A percentile compares a stretch with the other conserved stretches of the same genome.
Evolutionary conservation across 2,113 vertebrate genomes (phyloP).

Genomic region (Bostrychus sinensis): DNA sequence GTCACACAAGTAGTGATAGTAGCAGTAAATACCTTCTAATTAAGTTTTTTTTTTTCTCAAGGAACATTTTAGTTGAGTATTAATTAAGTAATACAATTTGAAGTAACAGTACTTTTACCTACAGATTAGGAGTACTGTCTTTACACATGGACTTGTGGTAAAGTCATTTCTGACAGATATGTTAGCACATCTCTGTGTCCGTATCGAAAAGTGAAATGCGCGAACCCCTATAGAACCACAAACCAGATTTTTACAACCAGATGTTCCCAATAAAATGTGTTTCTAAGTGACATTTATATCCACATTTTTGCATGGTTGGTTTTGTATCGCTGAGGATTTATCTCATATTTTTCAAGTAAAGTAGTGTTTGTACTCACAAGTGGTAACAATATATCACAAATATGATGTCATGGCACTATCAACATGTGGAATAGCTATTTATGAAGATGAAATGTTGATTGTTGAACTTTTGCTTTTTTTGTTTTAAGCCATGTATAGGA

Average conservation of each 20-base stretch:
- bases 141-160: not conserved
- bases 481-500: too few species aligned
- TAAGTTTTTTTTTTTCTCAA: too few species aligned
- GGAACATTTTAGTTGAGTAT: too few species aligned
- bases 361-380: not conserved
- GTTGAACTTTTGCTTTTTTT: not conserved
- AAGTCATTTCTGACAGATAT: not conserved
- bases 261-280: conserved; percentile 3
- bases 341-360: not conserved
- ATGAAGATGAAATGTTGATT: not conserved
- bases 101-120: not conserved
- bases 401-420: not conserved
- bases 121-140: too few species aligned
- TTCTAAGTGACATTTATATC: not conserved
- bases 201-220: not conserved
- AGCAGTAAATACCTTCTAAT: too few species aligned
- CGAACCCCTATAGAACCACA: not conserved
- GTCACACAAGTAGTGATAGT: too few species aligned
- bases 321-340: not conserved
- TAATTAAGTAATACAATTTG: too few species aligned
- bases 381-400: conserved; percentile 9
- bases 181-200: not conserved
- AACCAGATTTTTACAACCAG: not conserved
- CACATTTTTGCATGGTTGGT: not conserved
- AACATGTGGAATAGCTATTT: not conserved